Evolutionary conservation across 2,888 invertebrate species (phyloP).

Genomic region (Boloria euphrosyne): DNA sequence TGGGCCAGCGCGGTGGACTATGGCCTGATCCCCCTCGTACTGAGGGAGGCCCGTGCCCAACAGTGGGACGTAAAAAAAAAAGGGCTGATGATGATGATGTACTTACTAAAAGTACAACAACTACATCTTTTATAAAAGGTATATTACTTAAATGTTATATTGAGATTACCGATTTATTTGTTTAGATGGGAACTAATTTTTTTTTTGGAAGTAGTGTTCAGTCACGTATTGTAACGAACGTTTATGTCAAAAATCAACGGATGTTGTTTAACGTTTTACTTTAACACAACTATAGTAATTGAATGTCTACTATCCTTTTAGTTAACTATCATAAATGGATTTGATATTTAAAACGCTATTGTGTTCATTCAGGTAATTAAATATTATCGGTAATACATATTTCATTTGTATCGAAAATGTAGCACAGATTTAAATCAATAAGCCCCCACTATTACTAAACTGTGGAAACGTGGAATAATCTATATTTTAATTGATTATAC

Average conservation of each 20-base stretch:
- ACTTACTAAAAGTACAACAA: too few relatives aligned
- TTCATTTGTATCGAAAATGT: conserved; percentile 35
- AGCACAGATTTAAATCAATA: conserved; percentile 35
- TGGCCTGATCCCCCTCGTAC: too few relatives aligned
- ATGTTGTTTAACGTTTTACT: conserved; percentile 6
- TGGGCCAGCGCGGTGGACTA: too few relatives aligned
- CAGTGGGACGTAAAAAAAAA: too few relatives aligned
- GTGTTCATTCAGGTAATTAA: conserved; percentile 34
- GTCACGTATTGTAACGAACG: neutral
- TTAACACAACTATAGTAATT: conserved; percentile 21
- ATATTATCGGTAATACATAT: conserved; percentile 36
- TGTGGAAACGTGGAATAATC: conserved; percentile 16
- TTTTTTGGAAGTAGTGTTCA: too few relatives aligned
- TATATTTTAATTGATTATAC: conserved; percentile 7
- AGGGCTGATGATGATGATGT: too few relatives aligned
- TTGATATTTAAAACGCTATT: conserved; percentile 29
- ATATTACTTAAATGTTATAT: too few relatives aligned
- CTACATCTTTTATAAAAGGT: too few relatives aligned
- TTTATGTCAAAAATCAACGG: neutral
- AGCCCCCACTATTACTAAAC: conserved; percentile 25
- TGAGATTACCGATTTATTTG: too few relatives aligned
- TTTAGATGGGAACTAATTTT: too few relatives aligned
- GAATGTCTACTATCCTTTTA: conserved; percentile 17
- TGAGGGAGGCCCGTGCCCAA: too few relatives aligned
- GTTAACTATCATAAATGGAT: conserved; percentile 31